Conservation (phyloP, 2,113 vertebrate species). For the Xiphophorus maculatus region DNA sequence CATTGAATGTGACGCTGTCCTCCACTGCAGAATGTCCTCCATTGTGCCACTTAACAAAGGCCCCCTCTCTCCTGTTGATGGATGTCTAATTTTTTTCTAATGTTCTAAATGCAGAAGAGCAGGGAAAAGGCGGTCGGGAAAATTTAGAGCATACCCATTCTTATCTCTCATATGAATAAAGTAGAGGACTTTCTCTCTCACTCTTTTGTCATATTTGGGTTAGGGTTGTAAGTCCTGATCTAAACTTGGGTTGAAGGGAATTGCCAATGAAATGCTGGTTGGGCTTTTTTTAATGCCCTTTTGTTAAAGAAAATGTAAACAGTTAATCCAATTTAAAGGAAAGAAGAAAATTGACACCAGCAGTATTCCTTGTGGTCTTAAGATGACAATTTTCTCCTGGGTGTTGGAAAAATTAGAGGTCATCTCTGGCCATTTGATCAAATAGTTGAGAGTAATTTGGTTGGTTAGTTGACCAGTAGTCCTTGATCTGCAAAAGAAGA, state of each 20-base stretch:
- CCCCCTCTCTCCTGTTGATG: conserved; percentile 68
- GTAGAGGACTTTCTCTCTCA: conserved; percentile 18
- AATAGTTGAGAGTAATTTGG: neutral
- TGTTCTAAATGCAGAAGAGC: conserved; percentile 54
- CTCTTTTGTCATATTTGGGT: conserved; percentile 9
- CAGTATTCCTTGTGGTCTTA: too few species aligned
- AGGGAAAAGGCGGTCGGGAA: conserved; percentile 28
- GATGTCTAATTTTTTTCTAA: conserved; percentile 54
- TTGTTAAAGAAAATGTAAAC: neutral
- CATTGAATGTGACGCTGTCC: conserved; percentile 73
- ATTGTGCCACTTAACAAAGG: conserved; percentile 80
- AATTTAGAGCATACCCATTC: conserved; percentile 34
- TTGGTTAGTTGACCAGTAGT: neutral
- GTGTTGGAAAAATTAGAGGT: neutral
- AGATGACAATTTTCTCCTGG: neutral
- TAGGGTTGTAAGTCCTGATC: conserved; percentile 28
- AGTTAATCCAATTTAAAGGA: conserved; percentile 10
- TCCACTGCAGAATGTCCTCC: conserved; percentile 75
- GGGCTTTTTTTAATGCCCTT: conserved; percentile 24
- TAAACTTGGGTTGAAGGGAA: conserved; percentile 49
- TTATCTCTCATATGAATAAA: conserved; percentile 31
- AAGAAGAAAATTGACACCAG: neutral
- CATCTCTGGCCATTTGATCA: neutral
- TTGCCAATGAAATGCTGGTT: conserved; percentile 27
- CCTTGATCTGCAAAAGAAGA: neutral